Percentiles rank a stretch among this genome's conserved stretches.
Evolutionary conservation across 2,113 vertebrate species (phyloP).

Genomic region (Eurystomus gularis): DNA sequence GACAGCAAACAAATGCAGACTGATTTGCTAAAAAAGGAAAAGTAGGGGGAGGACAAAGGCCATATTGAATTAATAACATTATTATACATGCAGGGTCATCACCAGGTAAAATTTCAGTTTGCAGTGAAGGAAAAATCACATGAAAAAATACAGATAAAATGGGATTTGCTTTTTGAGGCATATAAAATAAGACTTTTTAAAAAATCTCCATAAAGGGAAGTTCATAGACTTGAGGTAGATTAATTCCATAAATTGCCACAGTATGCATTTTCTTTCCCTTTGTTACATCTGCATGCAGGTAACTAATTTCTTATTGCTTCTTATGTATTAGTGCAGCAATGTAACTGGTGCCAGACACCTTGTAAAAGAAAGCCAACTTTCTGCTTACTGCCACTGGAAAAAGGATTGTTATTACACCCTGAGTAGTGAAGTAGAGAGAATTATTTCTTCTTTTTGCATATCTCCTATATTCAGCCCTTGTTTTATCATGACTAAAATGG

Average conservation of each 20-base stretch:
- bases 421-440: not conserved
- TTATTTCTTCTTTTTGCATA: not conserved
- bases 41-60: not conserved
- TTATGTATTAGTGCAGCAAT: not conserved
- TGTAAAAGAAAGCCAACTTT: not conserved
- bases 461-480: not conserved
- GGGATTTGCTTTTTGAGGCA: not conserved
- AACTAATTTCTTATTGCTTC: not conserved
- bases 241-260: accelerated
- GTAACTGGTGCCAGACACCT: not conserved
- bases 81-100: not conserved
- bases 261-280: not conserved
- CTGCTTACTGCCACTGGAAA: not conserved
- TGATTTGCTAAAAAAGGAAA: not conserved
- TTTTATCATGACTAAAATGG: not conserved
- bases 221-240: not conserved
- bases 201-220: not conserved
- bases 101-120: not conserved
- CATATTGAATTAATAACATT: not conserved
- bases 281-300: not conserved
- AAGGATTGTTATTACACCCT: not conserved
- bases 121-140: not conserved
- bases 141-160: not conserved
- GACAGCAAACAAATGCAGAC: not conserved
- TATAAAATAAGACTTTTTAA: not conserved